Evolutionary conservation across 2,113 vertebrate genomes (phyloP).

Genomic region (Elachura formosa): DNA sequence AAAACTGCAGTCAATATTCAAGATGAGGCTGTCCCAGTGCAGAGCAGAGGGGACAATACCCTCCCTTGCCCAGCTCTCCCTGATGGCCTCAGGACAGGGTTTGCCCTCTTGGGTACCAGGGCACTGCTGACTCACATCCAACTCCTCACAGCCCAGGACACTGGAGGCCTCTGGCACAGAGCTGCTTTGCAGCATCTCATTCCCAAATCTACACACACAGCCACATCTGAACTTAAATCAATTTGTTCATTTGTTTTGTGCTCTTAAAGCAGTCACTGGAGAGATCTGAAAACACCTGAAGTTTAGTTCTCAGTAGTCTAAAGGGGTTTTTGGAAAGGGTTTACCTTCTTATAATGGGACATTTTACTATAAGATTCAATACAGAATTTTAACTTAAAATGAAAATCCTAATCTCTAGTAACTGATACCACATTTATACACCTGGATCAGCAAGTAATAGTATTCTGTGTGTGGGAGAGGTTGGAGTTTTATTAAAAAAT

Average conservation of each 20-base stretch:
- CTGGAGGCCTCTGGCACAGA: not conserved
- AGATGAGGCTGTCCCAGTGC: fast-evolving
- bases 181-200: not conserved
- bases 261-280: not conserved
- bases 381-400: not conserved
- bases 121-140: fast-evolving
- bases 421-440: not conserved
- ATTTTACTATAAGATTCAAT: not conserved
- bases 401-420: not conserved
- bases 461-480: not conserved
- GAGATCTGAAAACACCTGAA: not conserved
- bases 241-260: not conserved
- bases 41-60: not conserved
- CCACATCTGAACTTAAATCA: not conserved
- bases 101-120: not conserved
- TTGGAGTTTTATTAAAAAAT: not conserved
- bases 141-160: fast-evolving
- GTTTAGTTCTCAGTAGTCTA: not conserved
- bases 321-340: not conserved
- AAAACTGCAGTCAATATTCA: fast-evolving
- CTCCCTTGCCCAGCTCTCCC: fast-evolving
- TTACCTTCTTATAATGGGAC: not conserved
- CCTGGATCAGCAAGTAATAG: not conserved
- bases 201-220: not conserved
- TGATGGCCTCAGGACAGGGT: fast-evolving